Base-by-base conservation (phyloP, 2,113 vertebrate genomes). In the Lepidothrix coronata region DNA sequence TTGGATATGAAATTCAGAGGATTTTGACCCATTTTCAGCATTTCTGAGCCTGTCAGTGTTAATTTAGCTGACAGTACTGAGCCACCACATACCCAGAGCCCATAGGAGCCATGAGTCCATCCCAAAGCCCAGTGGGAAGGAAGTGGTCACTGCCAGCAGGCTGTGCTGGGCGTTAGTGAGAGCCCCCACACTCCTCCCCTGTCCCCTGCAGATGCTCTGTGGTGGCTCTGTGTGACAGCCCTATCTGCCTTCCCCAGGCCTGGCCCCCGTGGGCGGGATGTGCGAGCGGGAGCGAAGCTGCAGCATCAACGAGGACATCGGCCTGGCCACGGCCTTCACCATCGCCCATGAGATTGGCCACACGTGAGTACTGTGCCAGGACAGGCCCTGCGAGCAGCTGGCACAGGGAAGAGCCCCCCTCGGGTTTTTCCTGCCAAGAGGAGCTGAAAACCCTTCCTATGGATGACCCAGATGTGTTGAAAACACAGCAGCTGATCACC, bases 301-400 rank as follows among this genome's bases (percentile, higher is more conserved):
- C 97, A 99, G 99, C 97, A 99, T 99, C 97, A 99, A 99, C 1
- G 99, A 99, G 94, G 99, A 99, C 97, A 99, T 99, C 8, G 99
- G 99, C 46, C 97, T 99, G 92, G 99, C 99, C 84, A 99, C 99
- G 0, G 99, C 99, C 3, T 99, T 99, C 98, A 99, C 99, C 91
- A 99, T 99, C 14, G 99, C 99, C 90, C 99, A 99, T 1, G 99
- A 99, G 98, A 99, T 99, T 1, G 99, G 99, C 96, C 99, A 99
- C 98, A 99, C 99, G 99, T 99, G 97, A 99, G 99, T 96, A 25
- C 25, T 1, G 5, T 44, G 12, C 75, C 16, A 5, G 23, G 8
- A 18, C 46, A 37, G 23, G 14, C 63, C 49, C 19, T 9, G 12
- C 8, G 22, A 52, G 31, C 2, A 2, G 21, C 86, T 1, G 0